A percentile compares a stretch with the other conserved stretches of the same genome.
These are phyloP conservation scores for Perizoma flavofasciatum DNA, from an alignment of 2,888 invertebrate genomes.

Conservation along the genomic window DNA sequence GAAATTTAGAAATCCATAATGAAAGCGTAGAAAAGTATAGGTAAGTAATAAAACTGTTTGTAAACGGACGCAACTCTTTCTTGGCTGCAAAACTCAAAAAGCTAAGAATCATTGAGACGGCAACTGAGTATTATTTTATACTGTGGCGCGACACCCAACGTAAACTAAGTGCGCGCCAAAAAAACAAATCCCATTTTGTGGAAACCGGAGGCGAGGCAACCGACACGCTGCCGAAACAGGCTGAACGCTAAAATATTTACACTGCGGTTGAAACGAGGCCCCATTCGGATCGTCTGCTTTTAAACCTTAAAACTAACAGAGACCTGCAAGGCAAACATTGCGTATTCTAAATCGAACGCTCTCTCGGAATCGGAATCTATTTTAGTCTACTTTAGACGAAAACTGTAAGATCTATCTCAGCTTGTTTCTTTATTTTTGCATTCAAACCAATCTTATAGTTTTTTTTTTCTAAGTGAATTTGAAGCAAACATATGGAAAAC, in stretches of 20 bases:
- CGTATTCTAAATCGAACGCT: slow-evolving; percentile 10
- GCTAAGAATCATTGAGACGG: background rate
- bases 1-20: slow-evolving; percentile 12
- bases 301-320: slow-evolving; percentile 49
- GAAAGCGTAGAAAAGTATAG: slow-evolving; percentile 8
- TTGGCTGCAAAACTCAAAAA: slow-evolving; percentile 9
- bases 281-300: slow-evolving; percentile 46
- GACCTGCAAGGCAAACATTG: slow-evolving; percentile 37
- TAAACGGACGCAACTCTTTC: background rate
- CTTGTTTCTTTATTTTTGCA: too few relatives aligned
- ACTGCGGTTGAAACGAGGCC: slow-evolving; percentile 61
- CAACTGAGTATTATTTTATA: slow-evolving; percentile 1
- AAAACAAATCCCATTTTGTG: slow-evolving; percentile 54
- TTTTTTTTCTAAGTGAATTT: too few relatives aligned
- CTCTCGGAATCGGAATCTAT: slow-evolving; percentile 6
- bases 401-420: background rate
- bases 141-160: slow-evolving; percentile 26
- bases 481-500: too few relatives aligned
- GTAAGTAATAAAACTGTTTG: slow-evolving; percentile 5
- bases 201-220: slow-evolving; percentile 37
- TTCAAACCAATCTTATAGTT: too few relatives aligned
- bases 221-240: slow-evolving; percentile 48
- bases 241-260: slow-evolving; percentile 71
- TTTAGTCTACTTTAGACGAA: background rate
- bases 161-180: slow-evolving; percentile 35